These are phyloP conservation scores for Ceratosolen solmsi DNA, from an alignment of 1,140 invertebrate species.

Conservation along the genomic window DNA sequence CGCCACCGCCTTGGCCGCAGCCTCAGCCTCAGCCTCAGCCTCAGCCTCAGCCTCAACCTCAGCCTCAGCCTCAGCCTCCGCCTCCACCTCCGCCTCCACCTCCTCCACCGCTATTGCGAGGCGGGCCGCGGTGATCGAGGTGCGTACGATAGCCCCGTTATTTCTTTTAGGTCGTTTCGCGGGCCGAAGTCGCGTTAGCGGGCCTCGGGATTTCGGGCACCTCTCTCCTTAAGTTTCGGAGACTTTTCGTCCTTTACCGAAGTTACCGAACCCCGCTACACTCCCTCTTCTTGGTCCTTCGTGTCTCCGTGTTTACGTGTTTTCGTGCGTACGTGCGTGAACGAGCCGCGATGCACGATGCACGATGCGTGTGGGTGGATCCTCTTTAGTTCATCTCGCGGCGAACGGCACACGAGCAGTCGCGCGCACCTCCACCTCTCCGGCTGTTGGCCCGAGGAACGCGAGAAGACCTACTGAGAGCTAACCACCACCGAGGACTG, in stretches of 20 bases:
- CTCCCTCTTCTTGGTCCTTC: not conserved
- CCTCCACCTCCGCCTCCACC: not conserved
- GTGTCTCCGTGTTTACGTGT: too few relatives aligned
- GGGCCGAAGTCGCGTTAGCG: not conserved
- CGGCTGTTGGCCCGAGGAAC: not conserved
- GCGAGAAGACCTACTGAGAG: conserved; percentile 21
- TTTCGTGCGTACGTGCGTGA: too few relatives aligned
- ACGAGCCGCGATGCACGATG: too few relatives aligned
- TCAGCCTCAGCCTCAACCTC: too few relatives aligned
- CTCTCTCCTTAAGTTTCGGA: too few relatives aligned
- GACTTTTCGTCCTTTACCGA: not conserved
- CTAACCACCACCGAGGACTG: conserved; percentile 19
- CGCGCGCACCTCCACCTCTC: not conserved
- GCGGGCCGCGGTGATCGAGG: not conserved
- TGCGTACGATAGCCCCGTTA: conserved; percentile 21
- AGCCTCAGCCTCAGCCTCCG: too few relatives aligned
- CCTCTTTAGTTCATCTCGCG: not conserved
- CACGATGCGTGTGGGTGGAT: not conserved
- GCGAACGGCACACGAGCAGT: too few relatives aligned
- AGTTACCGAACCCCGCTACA: not conserved
- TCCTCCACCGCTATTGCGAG: not conserved
- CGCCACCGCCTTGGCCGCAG: too few relatives aligned
- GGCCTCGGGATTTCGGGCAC: not conserved
- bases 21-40: too few relatives aligned
- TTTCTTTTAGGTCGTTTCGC: conserved; percentile 10